Evolutionary conservation across 2,888 invertebrate species (phyloP).

Genomic region (Beris chalybata): DNA sequence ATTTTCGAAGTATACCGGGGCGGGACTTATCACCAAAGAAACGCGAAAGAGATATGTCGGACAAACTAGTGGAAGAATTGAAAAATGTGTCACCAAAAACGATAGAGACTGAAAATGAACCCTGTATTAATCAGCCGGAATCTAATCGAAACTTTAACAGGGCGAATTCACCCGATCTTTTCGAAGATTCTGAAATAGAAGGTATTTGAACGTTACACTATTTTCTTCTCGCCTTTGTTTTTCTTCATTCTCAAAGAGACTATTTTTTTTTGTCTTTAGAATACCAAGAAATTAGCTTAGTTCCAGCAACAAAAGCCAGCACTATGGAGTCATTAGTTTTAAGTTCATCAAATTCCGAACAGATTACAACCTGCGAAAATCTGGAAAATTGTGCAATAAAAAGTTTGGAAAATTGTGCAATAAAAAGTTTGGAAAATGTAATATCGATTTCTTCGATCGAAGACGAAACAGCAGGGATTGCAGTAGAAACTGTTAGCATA

Average conservation of each 20-base stretch:
- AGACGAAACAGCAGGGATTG: no score
- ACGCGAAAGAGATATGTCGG: neutral
- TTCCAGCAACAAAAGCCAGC: slow-evolving; percentile 31
- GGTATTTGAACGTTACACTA: slow-evolving; percentile 13
- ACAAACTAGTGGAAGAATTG: neutral
- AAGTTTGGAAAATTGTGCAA: no score
- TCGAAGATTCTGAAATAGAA: slow-evolving; percentile 49
- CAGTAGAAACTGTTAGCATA: slow-evolving; percentile 6
- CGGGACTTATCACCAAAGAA: slow-evolving; percentile 61
- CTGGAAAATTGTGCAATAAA: no score
- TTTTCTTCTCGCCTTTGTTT: no score
- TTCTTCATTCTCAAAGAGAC: no score
- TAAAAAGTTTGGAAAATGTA: no score
- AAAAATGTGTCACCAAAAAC: slow-evolving; percentile 42
- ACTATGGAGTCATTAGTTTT: no score
- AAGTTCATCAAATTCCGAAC: no score
- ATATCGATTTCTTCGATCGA: no score
- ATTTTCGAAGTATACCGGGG: slow-evolving; percentile 66
- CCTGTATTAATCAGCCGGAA: neutral
- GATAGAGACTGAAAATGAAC: slow-evolving; percentile 35
- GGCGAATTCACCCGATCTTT: slow-evolving; percentile 51
- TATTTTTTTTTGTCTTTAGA: no score
- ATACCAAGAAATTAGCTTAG: neutral
- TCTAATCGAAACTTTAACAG: slow-evolving; percentile 36
- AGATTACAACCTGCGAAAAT: no score